A percentile compares a stretch with the other conserved stretches of the same genome.
Conservation (phyloP, 2,113 vertebrate genomes). For the Melanotaenia duboulayi region DNA sequence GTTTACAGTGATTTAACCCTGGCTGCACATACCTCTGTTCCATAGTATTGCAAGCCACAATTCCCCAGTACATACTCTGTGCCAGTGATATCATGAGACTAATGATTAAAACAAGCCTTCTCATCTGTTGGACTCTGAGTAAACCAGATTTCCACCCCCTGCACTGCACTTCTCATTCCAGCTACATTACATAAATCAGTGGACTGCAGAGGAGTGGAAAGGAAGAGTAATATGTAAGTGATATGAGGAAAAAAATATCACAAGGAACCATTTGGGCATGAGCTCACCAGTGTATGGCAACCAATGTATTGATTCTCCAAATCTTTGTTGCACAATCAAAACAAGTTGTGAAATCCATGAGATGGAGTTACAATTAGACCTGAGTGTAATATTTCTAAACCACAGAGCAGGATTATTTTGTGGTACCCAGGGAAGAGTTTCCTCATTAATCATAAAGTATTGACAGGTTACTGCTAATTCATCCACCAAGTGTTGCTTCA, state of each 20-base stretch:
- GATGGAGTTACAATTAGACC: constrained; percentile 32
- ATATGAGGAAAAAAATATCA: constrained; percentile 51
- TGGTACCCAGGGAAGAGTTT: not conserved
- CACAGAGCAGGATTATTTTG: constrained; percentile 13
- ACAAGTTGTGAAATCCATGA: constrained; percentile 60
- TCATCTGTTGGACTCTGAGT: constrained; percentile 64
- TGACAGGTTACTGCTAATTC: constrained; percentile 29
- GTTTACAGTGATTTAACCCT: constrained; percentile 13
- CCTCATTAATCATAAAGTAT: constrained; percentile 29
- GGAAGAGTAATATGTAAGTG: constrained; percentile 61
- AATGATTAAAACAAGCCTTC: constrained; percentile 79
- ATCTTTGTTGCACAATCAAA: constrained; percentile 63
- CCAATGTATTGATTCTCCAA: constrained; percentile 53
- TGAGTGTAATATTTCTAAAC: constrained; percentile 13
- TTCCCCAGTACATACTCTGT: constrained; percentile 48
- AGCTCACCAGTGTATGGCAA: constrained; percentile 41
- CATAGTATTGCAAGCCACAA: constrained; percentile 18
- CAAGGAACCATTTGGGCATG: constrained; percentile 45
- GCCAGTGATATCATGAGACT: constrained; percentile 69
- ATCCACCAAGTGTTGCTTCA: constrained; percentile 15
- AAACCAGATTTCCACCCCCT: constrained; percentile 77
- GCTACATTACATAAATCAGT: constrained; percentile 76
- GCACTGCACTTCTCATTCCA: constrained; percentile 71
- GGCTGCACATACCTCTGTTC: constrained; percentile 31
- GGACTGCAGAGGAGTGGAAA: constrained; percentile 64